Evolutionary conservation across 2,888 invertebrate genomes (phyloP), one percentile per base, ranked within the genome.

Genomic region (Strigamia crassipes): DNA sequence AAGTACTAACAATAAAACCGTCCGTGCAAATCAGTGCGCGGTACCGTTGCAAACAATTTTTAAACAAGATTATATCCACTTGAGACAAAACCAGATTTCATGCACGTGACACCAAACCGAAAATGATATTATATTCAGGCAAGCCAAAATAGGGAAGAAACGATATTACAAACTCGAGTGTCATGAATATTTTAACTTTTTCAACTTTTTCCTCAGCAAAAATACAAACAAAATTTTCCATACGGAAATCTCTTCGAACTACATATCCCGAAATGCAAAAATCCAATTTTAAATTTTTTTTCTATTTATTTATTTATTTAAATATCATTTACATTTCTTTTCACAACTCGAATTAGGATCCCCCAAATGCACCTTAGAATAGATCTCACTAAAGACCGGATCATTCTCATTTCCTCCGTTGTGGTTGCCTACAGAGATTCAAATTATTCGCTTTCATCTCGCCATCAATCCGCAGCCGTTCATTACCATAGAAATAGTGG

Each of bases 391-490:
- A 18, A 56, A 56, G 5, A 46, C 46, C 46, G 46, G 46, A n/a
- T 46, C 15, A 46, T 46, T 46, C 46, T 46, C 13, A 46, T n/a
- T 46, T 46, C 46, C 46, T 46, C 5, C 4, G 12, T 9, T n/a
- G 46, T 46, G 46, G 46, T 46, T 46, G 46, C 46, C 56, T 18
- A 18, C 18, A 18, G 2, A 56, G 56, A 56, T 56, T 56, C 9
- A 56, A 56, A 56, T 56, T 56, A 56, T 56, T 56, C 56, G 56
- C 56, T 56, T 56, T 56, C 56, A 56, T 56, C 56, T 56, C 18
- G n/a, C 56, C 56, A 56, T 56, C 56, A 56, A 56, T 56, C 18
- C 18, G 56, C 56, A 56, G 56, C 21, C 56, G 56, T 18, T 56
- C 9, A 18, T 56, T 18, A 18, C 56, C 56, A n/a, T 56, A 18